Percentiles rank a stretch among this genome's conserved stretches.
phyloP scores from a whole-genome alignment of 2,113 vertebrate species.

The Pangasianodon gigas region DNA sequence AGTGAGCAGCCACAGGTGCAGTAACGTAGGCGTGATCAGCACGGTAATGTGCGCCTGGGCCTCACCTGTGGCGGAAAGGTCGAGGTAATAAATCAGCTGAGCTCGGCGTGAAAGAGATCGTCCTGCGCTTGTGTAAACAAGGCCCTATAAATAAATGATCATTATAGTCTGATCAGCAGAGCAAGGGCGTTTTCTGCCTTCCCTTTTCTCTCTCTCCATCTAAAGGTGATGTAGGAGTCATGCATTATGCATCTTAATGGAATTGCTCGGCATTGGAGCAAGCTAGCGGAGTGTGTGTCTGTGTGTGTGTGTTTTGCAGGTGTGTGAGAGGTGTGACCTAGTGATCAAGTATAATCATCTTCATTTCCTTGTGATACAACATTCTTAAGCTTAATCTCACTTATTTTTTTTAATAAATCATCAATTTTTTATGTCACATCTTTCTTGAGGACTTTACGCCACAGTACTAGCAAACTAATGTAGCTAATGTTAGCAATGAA shows the following conservation, averaged over 20 bases:
- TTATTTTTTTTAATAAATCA: too few species aligned
- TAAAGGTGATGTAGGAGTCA: constrained; percentile 29
- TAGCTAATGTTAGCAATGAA: too few species aligned
- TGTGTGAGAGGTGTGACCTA: constrained; percentile 3
- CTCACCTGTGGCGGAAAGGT: constrained; percentile 54
- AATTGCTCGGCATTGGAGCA: constrained; percentile 39
- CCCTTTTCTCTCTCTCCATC: constrained; percentile 11
- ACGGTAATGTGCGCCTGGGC: constrained; percentile 41
- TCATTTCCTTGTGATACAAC: not conserved
- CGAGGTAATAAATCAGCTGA: constrained; percentile 49
- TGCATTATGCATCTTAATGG: constrained; percentile 57
- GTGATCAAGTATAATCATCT: not conserved
- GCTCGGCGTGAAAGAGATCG: constrained; percentile 7
- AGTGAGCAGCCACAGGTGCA: constrained; percentile 45
- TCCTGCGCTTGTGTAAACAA: constrained; percentile 55
- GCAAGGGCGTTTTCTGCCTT: constrained; percentile 27
- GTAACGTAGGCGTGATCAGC: constrained; percentile 38
- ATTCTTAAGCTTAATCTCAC: not conserved
- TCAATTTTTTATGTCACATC: too few species aligned
- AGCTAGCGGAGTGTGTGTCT: constrained; percentile 11
- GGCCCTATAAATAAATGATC: constrained; percentile 57
- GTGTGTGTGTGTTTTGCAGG: constrained; percentile 11
- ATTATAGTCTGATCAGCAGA: constrained; percentile 43
- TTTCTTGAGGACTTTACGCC: not conserved
- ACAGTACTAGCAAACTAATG: not conserved